phyloP scores from a whole-genome alignment of 2,797 vertebrate species.

The Toxotes lorentzi region DNA sequence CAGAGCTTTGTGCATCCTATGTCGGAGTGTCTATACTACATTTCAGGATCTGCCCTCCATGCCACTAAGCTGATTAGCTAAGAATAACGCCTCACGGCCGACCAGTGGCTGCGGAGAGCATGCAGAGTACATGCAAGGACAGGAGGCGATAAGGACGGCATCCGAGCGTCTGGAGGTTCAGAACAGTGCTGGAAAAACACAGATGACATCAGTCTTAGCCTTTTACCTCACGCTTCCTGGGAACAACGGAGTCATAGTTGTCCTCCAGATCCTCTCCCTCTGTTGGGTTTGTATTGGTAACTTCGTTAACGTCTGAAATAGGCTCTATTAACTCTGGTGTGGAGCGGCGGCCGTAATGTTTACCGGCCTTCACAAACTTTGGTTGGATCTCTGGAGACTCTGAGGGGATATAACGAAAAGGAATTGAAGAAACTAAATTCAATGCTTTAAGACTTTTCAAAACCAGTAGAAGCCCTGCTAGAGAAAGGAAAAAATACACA shows the following conservation, averaged over 20 bases:
- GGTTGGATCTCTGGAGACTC: conserved; percentile 91
- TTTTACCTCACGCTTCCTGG: conserved; percentile 86
- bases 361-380: conserved; percentile 94
- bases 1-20: conserved; percentile 20
- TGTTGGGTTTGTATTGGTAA: conserved; percentile 29
- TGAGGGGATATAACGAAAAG: conserved; percentile 50
- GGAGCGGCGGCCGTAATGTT: conserved; percentile 94
- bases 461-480: neutral
- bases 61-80: conserved; percentile 80
- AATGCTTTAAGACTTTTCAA: neutral
- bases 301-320: conserved; percentile 81
- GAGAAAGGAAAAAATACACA: neutral
- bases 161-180: conserved; percentile 12
- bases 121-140: conserved; percentile 46
- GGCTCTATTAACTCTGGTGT: conserved; percentile 89
- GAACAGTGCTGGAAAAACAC: conserved; percentile 3
- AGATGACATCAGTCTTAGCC: neutral
- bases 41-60: conserved; percentile 57
- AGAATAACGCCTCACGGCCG: conserved; percentile 69
- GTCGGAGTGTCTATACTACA: conserved; percentile 29
- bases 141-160: conserved; percentile 60
- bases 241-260: conserved; percentile 79
- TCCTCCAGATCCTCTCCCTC: conserved; percentile 57
- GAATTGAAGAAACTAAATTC: neutral
- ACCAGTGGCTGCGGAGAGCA: conserved; percentile 24